Base-by-base conservation (phyloP, 2,113 vertebrate genomes). In the Conger conger region DNA sequence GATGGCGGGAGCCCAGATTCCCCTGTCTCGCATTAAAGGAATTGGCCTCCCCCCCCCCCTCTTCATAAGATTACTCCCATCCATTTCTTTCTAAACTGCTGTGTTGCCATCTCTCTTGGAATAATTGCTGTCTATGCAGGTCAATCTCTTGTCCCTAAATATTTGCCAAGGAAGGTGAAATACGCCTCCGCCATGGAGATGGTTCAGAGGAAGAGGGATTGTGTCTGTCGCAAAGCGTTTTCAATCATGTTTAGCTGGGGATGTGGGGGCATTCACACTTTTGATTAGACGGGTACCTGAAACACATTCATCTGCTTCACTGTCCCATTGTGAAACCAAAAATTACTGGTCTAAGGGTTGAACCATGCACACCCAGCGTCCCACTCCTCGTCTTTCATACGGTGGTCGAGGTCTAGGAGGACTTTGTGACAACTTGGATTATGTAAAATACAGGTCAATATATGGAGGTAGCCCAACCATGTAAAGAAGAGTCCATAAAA, bases 21-120 rank as follows among this genome's bases (percentile, higher is more conserved):
- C n/a, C 68, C 68, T 73, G 68, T 33, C n/a, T 33, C n/a, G 15
- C 68, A 73, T 73, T 73, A 73, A 33, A 73, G 68, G n/a, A 73
- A 73, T 11, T 73, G 68, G 33, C 68, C 33, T 73, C 68, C 68
- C 68, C n/a, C n/a, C 68, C 40, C 40, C 40, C 40, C 40, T 33
- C 68, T 33, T 73, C 68, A 13, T 73, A 30, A 73, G 68, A 73
- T 73, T 73, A 73, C 68, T 73, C 68, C 68, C 68, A 73, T 73
- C 27, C n/a, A 73, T 73, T 73, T 73, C 68, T 73, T 82, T 38
- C n/a, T 60, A 53, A 80, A 15, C 57, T 20, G 54, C 79, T 73
- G 42, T 76, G 63, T 27, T 83, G 76, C 84, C 68, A 80, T 83
- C 81, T 35, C 23, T 18, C 27, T 76, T 76, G 84, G 84, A 50